Evolutionary conservation across 2,888 invertebrate species (phyloP).

Genomic region (Drosophila planitibia): DNA sequence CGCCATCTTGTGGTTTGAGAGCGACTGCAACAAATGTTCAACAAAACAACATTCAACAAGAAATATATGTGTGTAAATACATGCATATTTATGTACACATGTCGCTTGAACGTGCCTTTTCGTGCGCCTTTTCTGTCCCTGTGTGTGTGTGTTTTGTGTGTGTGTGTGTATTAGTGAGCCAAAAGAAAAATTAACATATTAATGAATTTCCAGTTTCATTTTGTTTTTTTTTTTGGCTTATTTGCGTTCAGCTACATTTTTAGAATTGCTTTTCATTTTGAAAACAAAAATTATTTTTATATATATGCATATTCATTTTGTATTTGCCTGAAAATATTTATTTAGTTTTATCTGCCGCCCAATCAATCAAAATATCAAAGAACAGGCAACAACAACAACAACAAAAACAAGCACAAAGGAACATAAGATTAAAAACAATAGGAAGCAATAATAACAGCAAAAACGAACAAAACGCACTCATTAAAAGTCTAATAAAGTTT

Average conservation of each 20-base stretch:
- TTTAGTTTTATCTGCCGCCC: constrained; percentile 40
- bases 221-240: constrained; percentile 42
- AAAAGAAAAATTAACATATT: constrained; percentile 73
- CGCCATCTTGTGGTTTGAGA: constrained; percentile 38
- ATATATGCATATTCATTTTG: constrained; percentile 1
- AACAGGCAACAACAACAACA: constrained; percentile 17
- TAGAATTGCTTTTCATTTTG: constrained; percentile 38
- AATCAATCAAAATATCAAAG: constrained; percentile 45
- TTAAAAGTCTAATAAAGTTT: constrained; percentile 65
- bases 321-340: constrained; percentile 29
- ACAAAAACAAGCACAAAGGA: not conserved
- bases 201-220: constrained; percentile 75
- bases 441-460: constrained; percentile 12
- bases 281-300: constrained; percentile 11
- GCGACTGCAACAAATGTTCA: constrained; percentile 33
- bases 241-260: constrained; percentile 41
- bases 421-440: constrained; percentile 33
- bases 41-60: constrained; percentile 12
- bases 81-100: constrained; percentile 8
- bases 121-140: constrained; percentile 29
- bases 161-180: constrained; percentile 33
- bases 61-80: constrained; percentile 1
- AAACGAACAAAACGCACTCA: constrained; percentile 60
- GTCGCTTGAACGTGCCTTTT: constrained; percentile 49
- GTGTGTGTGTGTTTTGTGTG: not conserved